These are phyloP conservation scores for Discoglossus pictus DNA, from an alignment of 2,797 vertebrate genomes.

Conservation along the genomic window DNA sequence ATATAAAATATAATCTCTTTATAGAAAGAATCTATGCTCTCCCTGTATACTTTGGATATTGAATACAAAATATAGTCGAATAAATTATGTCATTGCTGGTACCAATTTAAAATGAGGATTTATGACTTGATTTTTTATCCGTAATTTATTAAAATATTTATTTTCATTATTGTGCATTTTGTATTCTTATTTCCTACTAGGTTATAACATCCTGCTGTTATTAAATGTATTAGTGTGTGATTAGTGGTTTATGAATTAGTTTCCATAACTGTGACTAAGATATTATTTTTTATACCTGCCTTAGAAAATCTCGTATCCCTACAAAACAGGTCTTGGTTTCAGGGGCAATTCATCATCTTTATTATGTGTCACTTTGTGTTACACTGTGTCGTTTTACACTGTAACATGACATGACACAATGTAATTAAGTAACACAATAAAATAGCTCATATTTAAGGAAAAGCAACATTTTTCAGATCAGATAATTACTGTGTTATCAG, in stretches of 20 bases:
- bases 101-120: neutral
- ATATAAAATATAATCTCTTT: neutral
- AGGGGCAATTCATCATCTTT: constrained; percentile 75
- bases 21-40: neutral
- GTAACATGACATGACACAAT: constrained; percentile 66
- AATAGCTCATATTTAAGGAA: constrained; percentile 56
- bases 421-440: constrained; percentile 70
- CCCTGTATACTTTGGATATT: neutral
- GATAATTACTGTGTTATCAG: constrained; percentile 60
- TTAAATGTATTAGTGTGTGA: too few relatives aligned
- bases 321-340: constrained; percentile 61
- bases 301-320: constrained; percentile 57
- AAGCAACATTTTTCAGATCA: constrained; percentile 56
- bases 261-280: constrained; percentile 35
- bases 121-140: too few relatives aligned
- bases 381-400: constrained; percentile 69
- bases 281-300: constrained; percentile 46
- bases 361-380: constrained; percentile 69
- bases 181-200: constrained; percentile 7
- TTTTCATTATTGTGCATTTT: neutral
- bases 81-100: neutral
- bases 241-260: constrained; percentile 13
- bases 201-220: neutral
- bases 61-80: neutral
- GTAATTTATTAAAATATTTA: constrained; percentile 13